Percentiles rank a stretch among this genome's conserved stretches.
Conservation (phyloP, 2,797 vertebrate species). For the Pantherophis alleghaniensis region DNA sequence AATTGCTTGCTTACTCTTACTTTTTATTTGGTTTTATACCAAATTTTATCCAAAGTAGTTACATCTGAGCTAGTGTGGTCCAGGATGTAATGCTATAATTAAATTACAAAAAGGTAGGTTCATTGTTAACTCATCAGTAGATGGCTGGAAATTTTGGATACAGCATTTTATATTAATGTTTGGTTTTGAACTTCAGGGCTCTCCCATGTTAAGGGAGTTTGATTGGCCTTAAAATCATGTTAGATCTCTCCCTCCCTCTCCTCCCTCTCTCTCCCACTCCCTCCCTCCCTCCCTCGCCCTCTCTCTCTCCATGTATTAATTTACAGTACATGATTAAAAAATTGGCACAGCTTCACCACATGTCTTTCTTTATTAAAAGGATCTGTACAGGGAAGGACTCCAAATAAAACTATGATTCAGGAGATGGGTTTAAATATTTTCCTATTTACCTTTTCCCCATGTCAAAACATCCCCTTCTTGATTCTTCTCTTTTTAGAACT, state of each 20-base stretch:
- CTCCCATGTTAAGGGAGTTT: neutral
- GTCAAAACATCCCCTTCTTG: neutral
- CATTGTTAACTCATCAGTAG: neutral
- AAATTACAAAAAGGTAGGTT: neutral
- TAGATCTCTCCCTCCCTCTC: neutral
- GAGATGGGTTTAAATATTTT: neutral
- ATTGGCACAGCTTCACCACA: neutral
- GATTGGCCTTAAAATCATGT: neutral
- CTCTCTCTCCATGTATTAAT: neutral
- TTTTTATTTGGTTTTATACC: constrained; percentile 17
- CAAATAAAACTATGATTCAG: neutral
- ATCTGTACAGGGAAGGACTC: neutral
- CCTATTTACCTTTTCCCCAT: neutral
- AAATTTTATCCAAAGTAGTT: neutral
- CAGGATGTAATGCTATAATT: neutral
- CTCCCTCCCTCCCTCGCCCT: rapidly evolving
- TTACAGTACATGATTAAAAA: neutral
- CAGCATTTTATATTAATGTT: neutral
- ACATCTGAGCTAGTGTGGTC: neutral
- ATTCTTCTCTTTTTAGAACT: neutral
- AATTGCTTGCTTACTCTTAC: neutral
- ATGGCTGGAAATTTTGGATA: neutral
- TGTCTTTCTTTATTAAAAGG: neutral
- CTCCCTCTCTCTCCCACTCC: neutral
- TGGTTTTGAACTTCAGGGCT: neutral